Conservation (phyloP, 2,113 vertebrate genomes). For the Struthio camelus region DNA sequence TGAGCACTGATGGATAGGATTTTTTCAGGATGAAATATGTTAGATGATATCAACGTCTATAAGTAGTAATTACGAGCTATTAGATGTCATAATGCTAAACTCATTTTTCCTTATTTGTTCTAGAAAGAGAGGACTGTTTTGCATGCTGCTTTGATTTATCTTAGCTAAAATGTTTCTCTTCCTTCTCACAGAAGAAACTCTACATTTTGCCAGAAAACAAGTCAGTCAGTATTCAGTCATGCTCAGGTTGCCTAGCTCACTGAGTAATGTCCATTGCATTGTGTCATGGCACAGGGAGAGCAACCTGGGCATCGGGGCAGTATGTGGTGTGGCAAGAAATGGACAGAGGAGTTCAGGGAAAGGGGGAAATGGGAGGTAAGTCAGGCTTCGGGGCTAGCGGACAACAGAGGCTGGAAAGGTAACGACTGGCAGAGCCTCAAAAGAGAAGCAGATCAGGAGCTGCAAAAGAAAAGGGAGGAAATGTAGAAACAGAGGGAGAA, state of each 20-base stretch:
- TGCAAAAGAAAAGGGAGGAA: not conserved
- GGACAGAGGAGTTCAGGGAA: not conserved
- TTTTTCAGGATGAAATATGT: not conserved
- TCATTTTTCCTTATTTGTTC: not conserved
- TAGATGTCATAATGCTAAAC: not conserved
- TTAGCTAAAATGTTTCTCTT: not conserved
- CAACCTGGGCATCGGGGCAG: not conserved
- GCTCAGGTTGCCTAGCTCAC: not conserved
- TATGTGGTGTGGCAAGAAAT: not conserved
- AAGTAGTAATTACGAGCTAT: not conserved
- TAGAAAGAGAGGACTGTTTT: not conserved
- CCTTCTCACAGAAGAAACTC: not conserved
- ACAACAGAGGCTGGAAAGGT: not conserved
- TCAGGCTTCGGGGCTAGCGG: not conserved
- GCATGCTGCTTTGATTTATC: not conserved
- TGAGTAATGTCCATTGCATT: not conserved
- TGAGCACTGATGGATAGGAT: not conserved
- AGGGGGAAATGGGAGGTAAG: not conserved
- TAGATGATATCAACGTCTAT: not conserved
- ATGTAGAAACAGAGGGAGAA: not conserved
- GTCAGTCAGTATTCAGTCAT: not conserved
- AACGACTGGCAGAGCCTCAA: not conserved
- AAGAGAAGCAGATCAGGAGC: not conserved
- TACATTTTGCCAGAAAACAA: not conserved
- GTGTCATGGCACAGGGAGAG: not conserved